Percentiles rank a stretch among this genome's conserved stretches.
Evolutionary conservation across 2,113 vertebrate species (phyloP).

Genomic region (Lampris megalopsis): DNA sequence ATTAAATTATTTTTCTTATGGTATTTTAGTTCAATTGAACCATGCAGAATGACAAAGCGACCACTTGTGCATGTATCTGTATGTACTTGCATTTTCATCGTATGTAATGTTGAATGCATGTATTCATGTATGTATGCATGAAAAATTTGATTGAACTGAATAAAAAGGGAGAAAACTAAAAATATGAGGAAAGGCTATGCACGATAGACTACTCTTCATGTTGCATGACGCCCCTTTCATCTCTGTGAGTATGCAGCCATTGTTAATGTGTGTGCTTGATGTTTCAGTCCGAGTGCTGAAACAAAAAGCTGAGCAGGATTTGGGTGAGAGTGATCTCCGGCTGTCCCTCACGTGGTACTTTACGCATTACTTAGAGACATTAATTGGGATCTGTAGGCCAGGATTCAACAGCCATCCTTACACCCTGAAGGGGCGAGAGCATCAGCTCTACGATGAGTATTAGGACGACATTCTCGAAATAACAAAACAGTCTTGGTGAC

Average conservation of each 20-base stretch:
- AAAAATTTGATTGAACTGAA: too few relatives aligned
- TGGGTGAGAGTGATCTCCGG: background rate
- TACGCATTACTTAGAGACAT: background rate
- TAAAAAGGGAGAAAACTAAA: too few relatives aligned
- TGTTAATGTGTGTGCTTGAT: background rate
- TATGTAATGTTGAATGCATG: too few relatives aligned
- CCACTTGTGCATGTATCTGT: too few relatives aligned
- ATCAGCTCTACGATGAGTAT: background rate
- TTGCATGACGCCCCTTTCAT: background rate
- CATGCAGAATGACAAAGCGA: too few relatives aligned
- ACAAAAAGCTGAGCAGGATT: slow-evolving; percentile 21
- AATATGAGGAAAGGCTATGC: too few relatives aligned
- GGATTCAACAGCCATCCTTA: background rate
- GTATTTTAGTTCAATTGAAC: too few relatives aligned
- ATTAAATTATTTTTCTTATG: too few relatives aligned
- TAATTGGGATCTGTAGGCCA: background rate
- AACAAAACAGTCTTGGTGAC: background rate
- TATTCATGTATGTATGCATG: too few relatives aligned
- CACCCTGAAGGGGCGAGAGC: background rate
- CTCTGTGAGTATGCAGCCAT: background rate
- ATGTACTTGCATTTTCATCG: too few relatives aligned
- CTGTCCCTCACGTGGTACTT: background rate
- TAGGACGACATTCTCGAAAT: background rate
- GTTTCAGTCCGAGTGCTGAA: background rate
- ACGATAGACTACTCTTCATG: too few relatives aligned